Evolutionary conservation across 2,113 vertebrate species (phyloP), one percentile per base, ranked within the genome.

Genomic region (Dunckerocampus dactyliophorus): DNA sequence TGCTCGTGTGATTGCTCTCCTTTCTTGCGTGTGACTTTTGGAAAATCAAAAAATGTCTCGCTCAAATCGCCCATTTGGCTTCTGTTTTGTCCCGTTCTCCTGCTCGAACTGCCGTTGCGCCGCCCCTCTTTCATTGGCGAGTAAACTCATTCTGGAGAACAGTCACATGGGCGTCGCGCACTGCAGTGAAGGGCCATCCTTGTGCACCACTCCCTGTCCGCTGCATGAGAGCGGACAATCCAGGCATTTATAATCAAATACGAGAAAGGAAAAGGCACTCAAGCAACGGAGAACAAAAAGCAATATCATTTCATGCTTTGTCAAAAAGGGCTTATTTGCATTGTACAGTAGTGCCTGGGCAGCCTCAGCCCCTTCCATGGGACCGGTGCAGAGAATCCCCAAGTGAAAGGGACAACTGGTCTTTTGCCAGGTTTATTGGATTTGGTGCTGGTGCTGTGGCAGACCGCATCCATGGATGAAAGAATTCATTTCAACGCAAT

Each of bases 251-350:
- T 86, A 95, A 93, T 84, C 90, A 31, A 39, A 47, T 46, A 53
- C 91, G 84, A 93, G 93, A 86, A 42, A 90, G 50, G 89, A 91
- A 93, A 87, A 93, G 92, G 90, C 80, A 88, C 92, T 81, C 93
- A 92, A 62, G 90, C 91, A 76, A 94, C 93, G 92, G 96, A 90
- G 91, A 96, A 85, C 91, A 69, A 81, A 79, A 92, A 95, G 94
- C 93, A 96, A 96, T 97, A 96, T 97, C 93, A 92, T 95, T 94
- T 91, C 75, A 76, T 59, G 61, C 73, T 60, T 82, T 83, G 79
- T 87, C 76, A 79, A 74, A 80, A 84, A 76, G 39, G 39, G 65
- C 64, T 67, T 83, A 79, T 81, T 75, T 83, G 75, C 80, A 73
- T 72, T 28, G 50, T 74, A 59, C 75, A 75, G 69, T 76, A 75